Conservation (phyloP, 2,113 vertebrate species). For the Symphodus melops region DNA sequence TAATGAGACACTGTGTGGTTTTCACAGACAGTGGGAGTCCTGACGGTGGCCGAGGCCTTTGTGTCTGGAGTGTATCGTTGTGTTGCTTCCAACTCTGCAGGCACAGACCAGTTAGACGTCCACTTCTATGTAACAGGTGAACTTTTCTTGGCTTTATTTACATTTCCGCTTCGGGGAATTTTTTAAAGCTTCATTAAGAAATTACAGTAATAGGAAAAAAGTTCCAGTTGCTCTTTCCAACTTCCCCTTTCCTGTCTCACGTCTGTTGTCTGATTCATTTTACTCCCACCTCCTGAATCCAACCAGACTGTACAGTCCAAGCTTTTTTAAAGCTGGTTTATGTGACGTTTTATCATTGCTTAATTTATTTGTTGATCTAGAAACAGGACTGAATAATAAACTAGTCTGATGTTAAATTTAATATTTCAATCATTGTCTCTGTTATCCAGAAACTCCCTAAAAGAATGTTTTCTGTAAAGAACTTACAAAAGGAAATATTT, state of each 20-base stretch:
- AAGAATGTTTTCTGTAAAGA: neutral
- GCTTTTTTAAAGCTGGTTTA: neutral
- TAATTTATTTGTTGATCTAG: neutral
- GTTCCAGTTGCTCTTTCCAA: neutral
- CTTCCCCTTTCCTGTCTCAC: neutral
- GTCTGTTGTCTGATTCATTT: neutral
- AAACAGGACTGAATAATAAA: neutral
- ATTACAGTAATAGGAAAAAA: neutral
- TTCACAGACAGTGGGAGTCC: constrained; percentile 89
- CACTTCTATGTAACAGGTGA: constrained; percentile 95
- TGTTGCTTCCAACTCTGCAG: constrained; percentile 89
- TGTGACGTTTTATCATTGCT: neutral
- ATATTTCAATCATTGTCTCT: neutral
- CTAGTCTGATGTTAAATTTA: no score
- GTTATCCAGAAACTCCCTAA: neutral
- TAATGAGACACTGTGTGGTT: constrained; percentile 69
- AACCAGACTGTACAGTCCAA: neutral
- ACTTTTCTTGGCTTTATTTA: no score
- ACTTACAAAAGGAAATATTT: no score
- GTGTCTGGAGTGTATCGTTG: constrained; percentile 93
- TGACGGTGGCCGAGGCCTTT: constrained; percentile 88
- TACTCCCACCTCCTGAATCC: neutral
- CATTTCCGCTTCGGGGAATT: neutral
- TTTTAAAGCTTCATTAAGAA: neutral
- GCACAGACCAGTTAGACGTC: constrained; percentile 86